Evolutionary conservation across 35 echinoderm and acorn worm species (phyloP).

Genomic region (Heliocidaris tuberculata): DNA sequence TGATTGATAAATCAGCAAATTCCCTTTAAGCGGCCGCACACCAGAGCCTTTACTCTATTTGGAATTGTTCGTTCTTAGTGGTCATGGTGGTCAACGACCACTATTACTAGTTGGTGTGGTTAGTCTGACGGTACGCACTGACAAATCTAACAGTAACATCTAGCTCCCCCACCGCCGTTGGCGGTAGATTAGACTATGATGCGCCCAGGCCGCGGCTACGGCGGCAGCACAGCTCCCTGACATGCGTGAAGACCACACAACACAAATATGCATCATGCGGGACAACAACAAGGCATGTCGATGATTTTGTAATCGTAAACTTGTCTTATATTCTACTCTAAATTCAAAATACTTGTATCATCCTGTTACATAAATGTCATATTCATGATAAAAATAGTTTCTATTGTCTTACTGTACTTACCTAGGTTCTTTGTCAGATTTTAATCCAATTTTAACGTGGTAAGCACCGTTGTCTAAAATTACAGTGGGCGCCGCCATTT

Average conservation of each 20-base stretch:
- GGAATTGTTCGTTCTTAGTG: too few relatives aligned
- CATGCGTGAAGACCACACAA: too few relatives aligned
- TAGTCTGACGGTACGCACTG: too few relatives aligned
- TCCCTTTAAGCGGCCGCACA: too few relatives aligned
- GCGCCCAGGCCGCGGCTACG: too few relatives aligned
- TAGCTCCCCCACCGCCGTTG: too few relatives aligned
- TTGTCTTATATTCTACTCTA: not conserved
- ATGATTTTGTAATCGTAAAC: not conserved
- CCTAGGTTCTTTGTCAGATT: slow-evolving; percentile 69
- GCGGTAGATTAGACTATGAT: too few relatives aligned
- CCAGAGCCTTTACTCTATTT: too few relatives aligned
- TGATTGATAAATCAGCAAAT: too few relatives aligned
- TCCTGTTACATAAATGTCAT: not conserved
- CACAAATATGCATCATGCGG: not conserved
- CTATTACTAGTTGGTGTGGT: too few relatives aligned
- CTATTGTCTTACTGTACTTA: slow-evolving; percentile 37
- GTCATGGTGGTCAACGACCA: too few relatives aligned
- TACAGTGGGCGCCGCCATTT: slow-evolving; percentile 59
- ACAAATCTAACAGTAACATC: too few relatives aligned
- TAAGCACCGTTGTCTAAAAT: slow-evolving; percentile 81
- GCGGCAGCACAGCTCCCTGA: not conserved
- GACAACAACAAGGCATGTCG: not conserved
- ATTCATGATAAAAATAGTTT: not conserved
- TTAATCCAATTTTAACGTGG: slow-evolving; percentile 69
- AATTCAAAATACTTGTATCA: not conserved